Conservation (phyloP, 2,888 invertebrate genomes). For the Pterostichus madidus region DNA sequence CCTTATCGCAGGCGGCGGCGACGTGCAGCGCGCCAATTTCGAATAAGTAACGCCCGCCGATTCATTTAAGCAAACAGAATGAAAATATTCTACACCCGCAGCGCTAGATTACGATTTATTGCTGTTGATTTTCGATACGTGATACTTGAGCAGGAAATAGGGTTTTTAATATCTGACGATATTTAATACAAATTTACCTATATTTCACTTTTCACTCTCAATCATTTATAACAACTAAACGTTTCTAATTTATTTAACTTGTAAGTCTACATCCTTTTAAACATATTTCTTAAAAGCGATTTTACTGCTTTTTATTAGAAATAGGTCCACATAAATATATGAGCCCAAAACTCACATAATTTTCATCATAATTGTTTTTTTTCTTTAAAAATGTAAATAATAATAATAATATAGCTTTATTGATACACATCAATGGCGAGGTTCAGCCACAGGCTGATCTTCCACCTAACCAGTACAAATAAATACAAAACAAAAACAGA, state of each 20-base stretch:
- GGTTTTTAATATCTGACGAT: background rate
- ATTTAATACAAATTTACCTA: background rate
- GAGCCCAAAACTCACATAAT: too few species aligned
- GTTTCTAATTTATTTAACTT: background rate
- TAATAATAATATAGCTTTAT: too few species aligned
- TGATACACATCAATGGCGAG: too few species aligned
- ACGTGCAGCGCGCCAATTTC: slow-evolving; percentile 52
- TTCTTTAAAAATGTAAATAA: too few species aligned
- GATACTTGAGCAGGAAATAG: slow-evolving; percentile 13
- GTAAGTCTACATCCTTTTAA: too few species aligned
- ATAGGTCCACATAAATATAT: too few species aligned
- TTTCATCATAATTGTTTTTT: too few species aligned
- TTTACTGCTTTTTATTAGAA: too few species aligned
- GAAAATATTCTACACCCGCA: slow-evolving; percentile 32
- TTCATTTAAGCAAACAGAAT: slow-evolving; percentile 60
- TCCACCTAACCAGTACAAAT: too few species aligned
- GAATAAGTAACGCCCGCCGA: slow-evolving; percentile 50
- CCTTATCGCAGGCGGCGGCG: slow-evolving; percentile 48
- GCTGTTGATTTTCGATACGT: slow-evolving; percentile 49
- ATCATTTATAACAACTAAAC: background rate
- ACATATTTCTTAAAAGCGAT: too few species aligned
- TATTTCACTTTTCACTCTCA: slow-evolving; percentile 8
- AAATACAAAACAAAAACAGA: too few species aligned
- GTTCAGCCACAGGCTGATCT: too few species aligned
- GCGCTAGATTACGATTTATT: slow-evolving; percentile 34